Evolutionary conservation across 2,888 invertebrate genomes (phyloP).

Genomic region (Blastobasis adustella): DNA sequence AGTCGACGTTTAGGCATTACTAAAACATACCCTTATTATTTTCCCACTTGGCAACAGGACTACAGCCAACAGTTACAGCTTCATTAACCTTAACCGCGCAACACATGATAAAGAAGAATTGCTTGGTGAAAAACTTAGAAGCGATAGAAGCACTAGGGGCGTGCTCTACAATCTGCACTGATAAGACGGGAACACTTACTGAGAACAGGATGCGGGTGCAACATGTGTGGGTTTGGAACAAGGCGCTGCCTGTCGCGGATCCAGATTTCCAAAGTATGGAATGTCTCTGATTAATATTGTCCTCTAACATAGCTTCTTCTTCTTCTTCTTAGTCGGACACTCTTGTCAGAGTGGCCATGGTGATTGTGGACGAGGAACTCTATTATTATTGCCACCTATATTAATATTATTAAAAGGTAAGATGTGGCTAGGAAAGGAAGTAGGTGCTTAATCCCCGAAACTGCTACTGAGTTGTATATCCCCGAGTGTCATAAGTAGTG

Average conservation of each 20-base stretch:
- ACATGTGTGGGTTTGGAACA: conserved; percentile 97
- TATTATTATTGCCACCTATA: too few species aligned
- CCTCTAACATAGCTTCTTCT: too few species aligned
- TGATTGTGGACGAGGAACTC: too few species aligned
- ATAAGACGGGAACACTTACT: conserved; percentile 98
- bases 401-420: too few species aligned
- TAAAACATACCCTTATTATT: too few species aligned
- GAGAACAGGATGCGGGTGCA: conserved; percentile 99
- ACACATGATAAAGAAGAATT: conserved; percentile 98
- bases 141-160: conserved; percentile 99
- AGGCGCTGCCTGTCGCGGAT: conserved; percentile 89
- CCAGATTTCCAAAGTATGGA: conserved; percentile 32
- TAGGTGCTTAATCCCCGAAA: too few species aligned
- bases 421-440: too few species aligned
- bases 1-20: too few species aligned
- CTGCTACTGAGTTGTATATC: too few species aligned
- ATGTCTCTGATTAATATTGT: neutral
- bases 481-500: too few species aligned
- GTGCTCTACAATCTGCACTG: conserved; percentile 98
- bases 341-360: neutral
- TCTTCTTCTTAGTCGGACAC: too few species aligned
- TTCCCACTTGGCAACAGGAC: conserved; percentile 55
- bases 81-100: conserved; percentile 98
- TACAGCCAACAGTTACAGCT: conserved; percentile 98
- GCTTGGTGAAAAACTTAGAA: conserved; percentile 98